These are phyloP conservation scores for Acrobasis suavella DNA, from an alignment of 2,888 invertebrate genomes.

Conservation along the genomic window DNA sequence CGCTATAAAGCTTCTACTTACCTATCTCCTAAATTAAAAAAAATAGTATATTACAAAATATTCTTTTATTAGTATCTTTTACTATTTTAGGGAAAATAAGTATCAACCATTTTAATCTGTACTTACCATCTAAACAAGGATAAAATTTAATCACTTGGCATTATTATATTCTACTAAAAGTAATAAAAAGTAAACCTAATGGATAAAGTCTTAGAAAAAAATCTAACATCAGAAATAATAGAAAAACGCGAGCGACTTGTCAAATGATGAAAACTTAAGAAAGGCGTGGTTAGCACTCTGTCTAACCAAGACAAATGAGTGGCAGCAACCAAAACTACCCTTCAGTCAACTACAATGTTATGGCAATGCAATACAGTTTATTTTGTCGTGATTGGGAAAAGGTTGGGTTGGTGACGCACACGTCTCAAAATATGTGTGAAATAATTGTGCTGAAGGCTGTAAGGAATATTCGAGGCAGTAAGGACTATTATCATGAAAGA, in stretches of 20 bases:
- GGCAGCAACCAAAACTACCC: constrained; percentile 18
- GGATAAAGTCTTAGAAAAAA: constrained; percentile 30
- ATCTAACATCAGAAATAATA: constrained; percentile 41
- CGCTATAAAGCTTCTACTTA: too few species aligned
- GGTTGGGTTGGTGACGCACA: background rate
- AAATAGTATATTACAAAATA: too few species aligned
- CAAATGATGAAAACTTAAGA: constrained; percentile 53
- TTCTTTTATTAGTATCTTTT: too few species aligned
- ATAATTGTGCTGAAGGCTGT: constrained; percentile 26
- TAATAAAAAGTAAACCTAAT: background rate
- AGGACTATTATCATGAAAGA: constrained; percentile 1
- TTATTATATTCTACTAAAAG: background rate
- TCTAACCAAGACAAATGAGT: constrained; percentile 64
- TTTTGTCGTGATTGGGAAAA: background rate
- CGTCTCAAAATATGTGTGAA: constrained; percentile 26
- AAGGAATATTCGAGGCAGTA: constrained; percentile 8
- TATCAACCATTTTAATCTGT: too few species aligned
- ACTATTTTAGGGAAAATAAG: too few species aligned
- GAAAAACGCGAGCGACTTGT: constrained; percentile 45
- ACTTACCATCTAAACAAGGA: too few species aligned
- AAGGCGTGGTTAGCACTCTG: constrained; percentile 54
- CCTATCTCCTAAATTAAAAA: too few species aligned
- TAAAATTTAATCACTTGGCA: background rate
- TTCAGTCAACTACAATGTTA: background rate
- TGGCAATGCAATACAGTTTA: constrained; percentile 10